Evolutionary conservation across 2,113 vertebrate species (phyloP).

Genomic region (Thomomys bottae): DNA sequence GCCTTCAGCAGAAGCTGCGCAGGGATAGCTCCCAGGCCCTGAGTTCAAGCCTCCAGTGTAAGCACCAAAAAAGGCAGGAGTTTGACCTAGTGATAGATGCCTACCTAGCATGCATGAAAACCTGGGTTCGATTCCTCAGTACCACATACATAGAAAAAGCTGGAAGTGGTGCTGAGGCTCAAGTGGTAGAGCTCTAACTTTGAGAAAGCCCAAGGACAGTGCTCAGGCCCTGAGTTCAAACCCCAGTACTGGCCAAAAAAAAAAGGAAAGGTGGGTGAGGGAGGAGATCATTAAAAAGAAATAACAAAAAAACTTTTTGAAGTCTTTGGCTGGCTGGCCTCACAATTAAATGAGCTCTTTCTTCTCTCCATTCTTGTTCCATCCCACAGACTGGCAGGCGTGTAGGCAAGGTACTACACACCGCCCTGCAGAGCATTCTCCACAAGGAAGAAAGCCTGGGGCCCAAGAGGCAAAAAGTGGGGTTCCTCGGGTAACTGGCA

Average conservation of each 20-base stretch:
- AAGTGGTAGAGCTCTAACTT: no score
- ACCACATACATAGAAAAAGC: no score
- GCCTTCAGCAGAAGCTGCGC: no score
- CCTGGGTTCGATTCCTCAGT: no score
- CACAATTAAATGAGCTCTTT: neutral
- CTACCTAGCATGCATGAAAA: no score
- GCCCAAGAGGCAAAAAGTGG: slow-evolving; percentile 91
- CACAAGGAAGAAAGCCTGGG: slow-evolving; percentile 93
- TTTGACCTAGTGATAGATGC: no score
- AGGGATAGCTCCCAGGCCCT: neutral
- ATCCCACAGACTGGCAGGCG: slow-evolving; percentile 90
- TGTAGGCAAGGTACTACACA: slow-evolving; percentile 92
- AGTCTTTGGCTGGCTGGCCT: slow-evolving; percentile 15
- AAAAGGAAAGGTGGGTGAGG: no score
- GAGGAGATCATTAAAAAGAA: neutral
- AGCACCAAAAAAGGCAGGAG: neutral
- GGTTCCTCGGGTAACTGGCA: slow-evolving; percentile 91
- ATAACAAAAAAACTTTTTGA: neutral
- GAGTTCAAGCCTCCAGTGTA: no score
- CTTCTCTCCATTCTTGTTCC: slow-evolving; percentile 33
- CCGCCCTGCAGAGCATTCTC: slow-evolving; percentile 90
- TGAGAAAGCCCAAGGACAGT: no score
- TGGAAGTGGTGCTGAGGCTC: no score
- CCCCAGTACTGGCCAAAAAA: no score
- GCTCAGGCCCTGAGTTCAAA: no score